Evolutionary conservation across 2,888 invertebrate species (phyloP).

Genomic region (Scaptomyza cyrtandrae): DNA sequence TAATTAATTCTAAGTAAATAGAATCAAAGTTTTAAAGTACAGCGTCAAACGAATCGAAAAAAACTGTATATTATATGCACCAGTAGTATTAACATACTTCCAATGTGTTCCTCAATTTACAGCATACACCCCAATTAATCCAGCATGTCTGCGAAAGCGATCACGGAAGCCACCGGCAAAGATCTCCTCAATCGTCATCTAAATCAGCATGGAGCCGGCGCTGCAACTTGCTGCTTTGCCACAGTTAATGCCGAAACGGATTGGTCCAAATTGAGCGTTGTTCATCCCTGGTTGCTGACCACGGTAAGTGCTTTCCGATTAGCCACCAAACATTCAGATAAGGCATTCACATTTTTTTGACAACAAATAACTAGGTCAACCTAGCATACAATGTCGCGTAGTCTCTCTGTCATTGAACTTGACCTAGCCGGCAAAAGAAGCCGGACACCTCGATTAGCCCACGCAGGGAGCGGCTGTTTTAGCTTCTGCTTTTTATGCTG

Average conservation of each 20-base stretch:
- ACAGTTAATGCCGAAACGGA: constrained; percentile 90
- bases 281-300: constrained; percentile 94
- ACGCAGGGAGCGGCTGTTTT: constrained; percentile 38
- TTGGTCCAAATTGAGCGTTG: constrained; percentile 90
- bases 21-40: constrained; percentile 75
- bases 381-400: constrained; percentile 15
- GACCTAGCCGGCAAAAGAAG: constrained; percentile 35
- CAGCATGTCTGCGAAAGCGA: constrained; percentile 98
- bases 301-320: constrained; percentile 85
- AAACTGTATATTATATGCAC: background rate
- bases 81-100: background rate
- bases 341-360: constrained; percentile 11
- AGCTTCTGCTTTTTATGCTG: constrained; percentile 14
- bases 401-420: constrained; percentile 42
- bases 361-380: constrained; percentile 30
- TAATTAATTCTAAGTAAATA: constrained; percentile 73
- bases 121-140: constrained; percentile 32
- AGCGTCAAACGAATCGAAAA: constrained; percentile 3
- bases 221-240: constrained; percentile 92
- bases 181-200: constrained; percentile 94
- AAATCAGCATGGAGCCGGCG: constrained; percentile 87
- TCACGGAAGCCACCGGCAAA: constrained; percentile 97
- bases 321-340: constrained; percentile 52
- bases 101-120: constrained; percentile 1
- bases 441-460: constrained; percentile 58